Evolutionary conservation across 1,140 invertebrate genomes (phyloP).

Genomic region (Chymomyza costata): DNA sequence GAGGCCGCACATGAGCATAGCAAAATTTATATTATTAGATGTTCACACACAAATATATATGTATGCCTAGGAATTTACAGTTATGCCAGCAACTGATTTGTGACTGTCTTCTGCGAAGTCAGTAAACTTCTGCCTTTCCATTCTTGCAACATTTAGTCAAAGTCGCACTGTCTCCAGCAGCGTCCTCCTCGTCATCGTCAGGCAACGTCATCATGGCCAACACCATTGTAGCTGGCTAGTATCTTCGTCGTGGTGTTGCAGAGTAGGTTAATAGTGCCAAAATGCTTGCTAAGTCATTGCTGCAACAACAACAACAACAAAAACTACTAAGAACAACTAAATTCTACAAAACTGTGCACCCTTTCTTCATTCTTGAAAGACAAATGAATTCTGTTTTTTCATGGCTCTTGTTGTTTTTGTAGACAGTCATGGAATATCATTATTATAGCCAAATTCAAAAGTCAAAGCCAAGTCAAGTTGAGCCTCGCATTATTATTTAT

Average conservation of each 20-base stretch:
- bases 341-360: slow-evolving; percentile 61
- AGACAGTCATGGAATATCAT: slow-evolving; percentile 58
- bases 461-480: slow-evolving; percentile 32
- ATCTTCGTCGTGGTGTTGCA: slow-evolving; percentile 59
- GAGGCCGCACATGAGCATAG: slow-evolving; percentile 18
- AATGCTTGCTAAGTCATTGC: slow-evolving; percentile 53
- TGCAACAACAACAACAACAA: slow-evolving; percentile 42
- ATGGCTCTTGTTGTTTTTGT: slow-evolving; percentile 20
- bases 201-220: slow-evolving; percentile 41
- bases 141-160: slow-evolving; percentile 53
- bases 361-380: slow-evolving; percentile 52
- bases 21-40: slow-evolving; percentile 62
- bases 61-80: no score
- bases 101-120: slow-evolving; percentile 48
- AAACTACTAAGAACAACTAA: slow-evolving; percentile 55
- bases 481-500: slow-evolving; percentile 67
- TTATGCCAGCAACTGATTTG: slow-evolving; percentile 57
- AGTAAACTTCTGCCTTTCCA: slow-evolving; percentile 43
- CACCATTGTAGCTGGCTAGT: no score
- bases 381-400: slow-evolving; percentile 9
- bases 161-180: slow-evolving; percentile 39
- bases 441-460: slow-evolving; percentile 52
- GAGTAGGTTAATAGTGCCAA: slow-evolving; percentile 71
- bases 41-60: no score
- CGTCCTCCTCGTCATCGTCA: slow-evolving; percentile 39